Evolutionary conservation across 2,797 vertebrate genomes (phyloP), one percentile per base, ranked within the genome.

Genomic region (Pteronotus mesoamericanus): DNA sequence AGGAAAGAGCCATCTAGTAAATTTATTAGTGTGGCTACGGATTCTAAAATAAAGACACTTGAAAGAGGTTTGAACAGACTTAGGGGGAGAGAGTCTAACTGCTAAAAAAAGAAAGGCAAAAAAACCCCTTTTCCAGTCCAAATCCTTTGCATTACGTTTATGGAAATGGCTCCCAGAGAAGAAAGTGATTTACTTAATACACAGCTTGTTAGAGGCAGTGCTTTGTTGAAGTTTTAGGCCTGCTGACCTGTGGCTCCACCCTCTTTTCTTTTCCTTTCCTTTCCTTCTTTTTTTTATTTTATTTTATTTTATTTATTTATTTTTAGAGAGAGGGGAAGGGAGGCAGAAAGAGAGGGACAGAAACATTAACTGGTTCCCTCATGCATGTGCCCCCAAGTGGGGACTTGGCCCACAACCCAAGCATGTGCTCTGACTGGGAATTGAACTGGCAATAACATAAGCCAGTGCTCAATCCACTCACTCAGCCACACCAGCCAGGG

Each of bases 1-100:
- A 74, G 44, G 21, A 74, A 69, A 85, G 29, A 74, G 6, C 51
- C 46, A 51, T 39, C 32, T 82, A 92, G 46, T 87, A 90, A 87
- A 78, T 78, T 10, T 68, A 51, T 72, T 86, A 66, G 15, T 78
- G 21, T 91, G 32, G 46, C 46, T 77, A 77, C 19, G 34, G 74
- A 77, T 55, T 94, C 93, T 96, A 53, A 95, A 83, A 83, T 82
- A 83, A 72, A 92, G 82, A 90, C 21, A 77, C 79, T 53, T 48
- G 21, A 48, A 91, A 86, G 79, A 89, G 8, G 11, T 90, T 87
- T 74, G 94, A 74, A 89, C 37, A 92, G 83, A 95, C 24, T 75
- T 85, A 37, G 66, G 24, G 16, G 9, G 29, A 55, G 24, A 26
- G 6, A 64, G 12, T n/a, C 66, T 86, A 59, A 82, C 21, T 64